Base-by-base conservation (phyloP, 2,888 invertebrate genomes). In the Rhimphoctona megacephalus region DNA sequence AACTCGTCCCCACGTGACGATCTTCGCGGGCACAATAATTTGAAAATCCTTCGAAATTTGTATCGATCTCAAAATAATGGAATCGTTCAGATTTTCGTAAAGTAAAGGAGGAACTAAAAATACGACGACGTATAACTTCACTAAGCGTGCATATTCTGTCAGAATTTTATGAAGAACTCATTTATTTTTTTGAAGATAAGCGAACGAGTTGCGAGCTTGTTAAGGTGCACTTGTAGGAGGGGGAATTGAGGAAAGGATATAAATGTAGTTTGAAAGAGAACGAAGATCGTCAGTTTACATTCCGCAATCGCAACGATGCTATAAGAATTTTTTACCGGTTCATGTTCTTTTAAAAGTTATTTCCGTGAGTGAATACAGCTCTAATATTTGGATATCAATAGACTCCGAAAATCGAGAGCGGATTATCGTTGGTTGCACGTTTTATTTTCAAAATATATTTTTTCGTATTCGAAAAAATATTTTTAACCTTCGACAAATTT, bases 141-240 rank as follows among this genome's bases (percentile, higher is more conserved):
- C 17, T 46, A 46, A 30, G 25, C 25, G 30, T 46, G n/a, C 5
- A 19, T 8, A 22, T 49, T 30, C 30, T 70, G 0, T 9, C 9
- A 30, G 30, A 70, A 30, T 70, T 30, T 30, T 46, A 30, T 25
- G 30, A 49, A 46, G 8, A 46, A 49, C 22, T 46, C 8, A 33
- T 30, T 57, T 30, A 3, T 88, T 87, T 89, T 67, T 64, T 77
- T 83, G 22, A 88, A 72, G 81, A 78, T 69, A 73, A 76, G 61
- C 84, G 88, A 90, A 89, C 88, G 89, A 89, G 87, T 9, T 36
- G 88, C 85, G 79, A 87, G 54, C 82, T 79, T 81, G 83, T 46
- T 43, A 61, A 43, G 70, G 76, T 74, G 79, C 81, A 5, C 43
- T 6, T 17, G 7, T 22, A 6, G 72, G 89, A 69, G 87, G 89